Base-by-base conservation (phyloP, 2,797 vertebrate species). In the Spinus olivaceus region DNA sequence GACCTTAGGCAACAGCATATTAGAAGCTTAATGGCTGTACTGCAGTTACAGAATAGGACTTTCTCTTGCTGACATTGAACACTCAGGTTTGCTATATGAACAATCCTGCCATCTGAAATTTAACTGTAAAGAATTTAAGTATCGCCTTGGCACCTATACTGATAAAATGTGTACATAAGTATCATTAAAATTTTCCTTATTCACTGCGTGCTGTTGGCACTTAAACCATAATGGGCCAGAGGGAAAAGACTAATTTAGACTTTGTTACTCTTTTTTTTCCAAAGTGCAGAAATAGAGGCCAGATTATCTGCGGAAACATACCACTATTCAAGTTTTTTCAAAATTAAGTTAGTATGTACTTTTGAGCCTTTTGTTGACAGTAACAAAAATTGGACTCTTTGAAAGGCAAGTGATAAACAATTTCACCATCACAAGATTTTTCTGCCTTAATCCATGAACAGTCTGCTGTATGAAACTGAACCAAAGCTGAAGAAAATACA, bases 391-490 rank as follows among this genome's bases (percentile, higher is more conserved):
- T 10, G 49, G 16, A 42, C 30, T 59, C 20, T 37, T 64, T 69
- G 35, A 59, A 77, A 57, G 16, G 3, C 19, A 76, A 9, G 3
- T n/a, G 16, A 22, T 79, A 61, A 86, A 81, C 18, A 41, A n/a
- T 79, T 72, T 72, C 33, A 42, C 6, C 9, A 30, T 66, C 18
- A 30, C 27, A 65, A 76, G 37, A 63, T 74, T 81, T 46, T 88
- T 84, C 25, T 74, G 0, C 25, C 65, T 69, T 28, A 47, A 13
- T 54, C 27, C 0, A 0, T 60, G 49, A 60, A 46, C 9, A 51
- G 6, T 60, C 33, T 67, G 15, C 39, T 54, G 7, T 33, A 12
- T 77, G 51, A 91, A 82, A 66, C 32, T 47, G n/a, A 85, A 73
- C 19, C 24, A 1, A 54, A 56, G 20, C 18, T 92, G 59, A 18